These are phyloP conservation scores for Anguilla megastoma DNA, from an alignment of 2,797 vertebrate genomes.

Conservation along the genomic window DNA sequence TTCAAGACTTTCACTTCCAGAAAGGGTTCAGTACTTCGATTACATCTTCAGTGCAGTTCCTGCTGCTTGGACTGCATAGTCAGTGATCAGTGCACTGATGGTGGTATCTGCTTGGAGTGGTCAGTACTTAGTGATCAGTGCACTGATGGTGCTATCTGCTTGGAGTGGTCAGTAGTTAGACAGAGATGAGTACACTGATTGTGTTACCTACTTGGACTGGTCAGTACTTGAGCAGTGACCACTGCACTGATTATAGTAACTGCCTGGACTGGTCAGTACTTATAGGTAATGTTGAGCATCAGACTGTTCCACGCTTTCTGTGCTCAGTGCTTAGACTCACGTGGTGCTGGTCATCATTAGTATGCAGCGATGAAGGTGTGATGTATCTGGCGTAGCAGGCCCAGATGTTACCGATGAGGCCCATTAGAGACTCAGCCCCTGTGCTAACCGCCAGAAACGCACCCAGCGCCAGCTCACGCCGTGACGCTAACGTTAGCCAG, in stretches of 20 bases:
- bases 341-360: constrained; percentile 71
- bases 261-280: background rate
- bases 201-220: background rate
- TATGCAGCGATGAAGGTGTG: constrained; percentile 74
- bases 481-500: constrained; percentile 64
- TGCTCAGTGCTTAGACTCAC: constrained; percentile 47
- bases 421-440: constrained; percentile 66
- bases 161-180: background rate
- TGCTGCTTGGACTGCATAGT: no score
- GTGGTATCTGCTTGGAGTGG: background rate
- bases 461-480: constrained; percentile 73
- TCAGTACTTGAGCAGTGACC: background rate
- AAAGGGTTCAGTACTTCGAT: background rate
- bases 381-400: constrained; percentile 65
- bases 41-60: background rate
- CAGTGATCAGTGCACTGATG: background rate
- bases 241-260: background rate
- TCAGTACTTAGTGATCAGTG: background rate
- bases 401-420: constrained; percentile 67
- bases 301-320: background rate
- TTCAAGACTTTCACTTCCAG: background rate
- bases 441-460: constrained; percentile 68
- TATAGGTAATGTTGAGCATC: background rate
- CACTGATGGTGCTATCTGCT: background rate
- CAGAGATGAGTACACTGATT: background rate